Base-by-base conservation (phyloP, 1,140 invertebrate species). In the Odontomachus brunneus region DNA sequence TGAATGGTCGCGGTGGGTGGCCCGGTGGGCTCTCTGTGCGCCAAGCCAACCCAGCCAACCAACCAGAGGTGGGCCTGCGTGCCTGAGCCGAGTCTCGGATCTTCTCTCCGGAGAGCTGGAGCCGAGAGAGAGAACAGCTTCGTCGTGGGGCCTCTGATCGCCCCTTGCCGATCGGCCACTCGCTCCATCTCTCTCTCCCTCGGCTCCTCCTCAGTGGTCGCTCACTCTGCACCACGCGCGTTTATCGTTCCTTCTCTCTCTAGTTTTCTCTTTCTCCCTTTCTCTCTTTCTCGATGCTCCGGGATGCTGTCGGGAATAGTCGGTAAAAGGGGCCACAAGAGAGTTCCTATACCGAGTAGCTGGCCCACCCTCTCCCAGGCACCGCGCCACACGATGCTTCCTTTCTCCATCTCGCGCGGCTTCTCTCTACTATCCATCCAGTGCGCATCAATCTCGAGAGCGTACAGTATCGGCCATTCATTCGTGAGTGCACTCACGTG, bases 1-100 rank as follows among this genome's bases (percentile, higher is more conserved):
- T 94, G 93, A 94, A 94, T 93, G 94, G 93, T 94, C 93, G 90
- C 92, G 91, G 93, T 94, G 93, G 93, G 94, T 94, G 94, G 94
- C 91, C 93, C 90, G 91, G 91, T 92, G 88, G 88, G 90, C 89
- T 92, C 91, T 92, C 92, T 91, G 91, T 92, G 90, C 87, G 87
- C 90, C 89, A 88, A 89, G 86, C 87, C 87, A 90, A 87, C 76
- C 87, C 87, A 89, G 87, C 91, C 89, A 90, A 87, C 89, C 87
- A 90, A 90, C 88, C 88, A 89, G 89, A 88, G 90, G 90, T 90
- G 90, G 91, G 91, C 91, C 91, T 91, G 90, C 91, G 88, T 90
- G 91, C 91, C 88, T 88, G 76, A 90, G 84, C 89, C 88, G 78
- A 90, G 84, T 88, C 90, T 89, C 86, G 80, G 85, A 85, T 82